Base-by-base conservation (phyloP, 1,140 invertebrate genomes). In the Cecropterus lyciades region DNA sequence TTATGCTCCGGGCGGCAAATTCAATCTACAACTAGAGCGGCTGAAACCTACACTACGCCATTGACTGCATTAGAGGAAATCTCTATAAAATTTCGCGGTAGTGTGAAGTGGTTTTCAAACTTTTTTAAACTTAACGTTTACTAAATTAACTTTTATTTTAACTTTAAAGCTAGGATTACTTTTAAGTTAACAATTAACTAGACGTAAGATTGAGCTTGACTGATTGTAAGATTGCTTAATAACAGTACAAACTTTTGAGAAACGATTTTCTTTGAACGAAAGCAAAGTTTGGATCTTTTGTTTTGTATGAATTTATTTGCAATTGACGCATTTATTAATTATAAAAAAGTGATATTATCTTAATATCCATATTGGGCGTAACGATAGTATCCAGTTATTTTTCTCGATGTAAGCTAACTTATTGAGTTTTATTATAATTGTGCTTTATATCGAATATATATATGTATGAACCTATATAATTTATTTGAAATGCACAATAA, bases 401-500 rank as follows among this genome's bases (percentile, higher is more conserved):
- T 43, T 9, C 10, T 69, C 49, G 52, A 69, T 43, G 13, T 76
- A 81, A 75, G 70, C 75, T 82, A 84, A 84, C 73, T 86, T 83
- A 79, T 82, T 77, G 53, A 73, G 42, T 62, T 24, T 68, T 66
- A 64, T 74, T 75, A 72, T 79, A 64, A 72, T 67, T 75, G 68
- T 77, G 79, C 74, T 82, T 82, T 65, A 49, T 62, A 72, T 57
- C 70, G 69, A 30, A 52, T n/a, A n/a, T n/a, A 72, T 67, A 60
- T 72, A 64, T 79, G 71, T 77, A 75, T 66, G 69, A 64, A 68
- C 69, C 51, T 73, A 60, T 67, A 77, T 77, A 69, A 72, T 78
- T 84, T 77, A 80, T 85, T 84, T 79, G 70, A 10, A 74, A 80
- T 75, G 84, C 87, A 87, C 87, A 89, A 82, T 88, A 88, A 83